These are phyloP conservation scores for Zoanthus gigantus DNA, from an alignment of 92 coral and sea anemone species.

Conservation along the genomic window DNA sequence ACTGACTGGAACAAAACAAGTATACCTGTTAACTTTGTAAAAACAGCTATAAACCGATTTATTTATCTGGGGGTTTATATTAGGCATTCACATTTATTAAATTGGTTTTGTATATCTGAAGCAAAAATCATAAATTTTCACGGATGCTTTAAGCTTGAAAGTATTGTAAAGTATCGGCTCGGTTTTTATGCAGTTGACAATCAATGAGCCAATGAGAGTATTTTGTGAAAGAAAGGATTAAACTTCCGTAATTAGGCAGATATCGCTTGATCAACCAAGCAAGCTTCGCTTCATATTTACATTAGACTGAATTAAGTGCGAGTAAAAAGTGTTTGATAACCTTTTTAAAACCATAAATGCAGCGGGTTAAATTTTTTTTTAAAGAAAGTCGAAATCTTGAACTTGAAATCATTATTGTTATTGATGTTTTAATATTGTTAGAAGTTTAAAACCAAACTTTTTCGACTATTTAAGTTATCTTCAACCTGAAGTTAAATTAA, in stretches of 20 bases:
- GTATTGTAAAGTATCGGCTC: neutral
- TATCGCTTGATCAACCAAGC: constrained; percentile 40
- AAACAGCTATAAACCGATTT: constrained; percentile 22
- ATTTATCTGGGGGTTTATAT: neutral
- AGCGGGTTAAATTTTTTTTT: too few species aligned
- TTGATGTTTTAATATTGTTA: too few species aligned
- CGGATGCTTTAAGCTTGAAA: constrained; percentile 29
- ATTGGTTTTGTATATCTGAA: neutral
- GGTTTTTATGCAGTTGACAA: constrained; percentile 3
- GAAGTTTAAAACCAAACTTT: too few species aligned
- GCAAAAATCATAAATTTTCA: neutral
- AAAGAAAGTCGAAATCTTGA: too few species aligned
- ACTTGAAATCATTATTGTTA: too few species aligned
- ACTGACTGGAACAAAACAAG: neutral
- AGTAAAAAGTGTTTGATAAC: neutral
- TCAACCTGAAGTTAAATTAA: too few species aligned
- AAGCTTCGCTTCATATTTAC: neutral
- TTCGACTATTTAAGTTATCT: too few species aligned
- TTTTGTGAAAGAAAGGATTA: constrained; percentile 38
- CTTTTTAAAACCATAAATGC: too few species aligned
- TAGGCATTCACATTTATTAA: neutral
- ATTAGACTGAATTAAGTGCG: neutral
- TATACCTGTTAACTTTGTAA: too few species aligned
- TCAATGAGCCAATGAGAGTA: constrained; percentile 2
- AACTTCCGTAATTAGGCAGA: constrained; percentile 12